Base-by-base conservation (phyloP, 2,797 vertebrate genomes). In the Oreochromis grahami region DNA sequence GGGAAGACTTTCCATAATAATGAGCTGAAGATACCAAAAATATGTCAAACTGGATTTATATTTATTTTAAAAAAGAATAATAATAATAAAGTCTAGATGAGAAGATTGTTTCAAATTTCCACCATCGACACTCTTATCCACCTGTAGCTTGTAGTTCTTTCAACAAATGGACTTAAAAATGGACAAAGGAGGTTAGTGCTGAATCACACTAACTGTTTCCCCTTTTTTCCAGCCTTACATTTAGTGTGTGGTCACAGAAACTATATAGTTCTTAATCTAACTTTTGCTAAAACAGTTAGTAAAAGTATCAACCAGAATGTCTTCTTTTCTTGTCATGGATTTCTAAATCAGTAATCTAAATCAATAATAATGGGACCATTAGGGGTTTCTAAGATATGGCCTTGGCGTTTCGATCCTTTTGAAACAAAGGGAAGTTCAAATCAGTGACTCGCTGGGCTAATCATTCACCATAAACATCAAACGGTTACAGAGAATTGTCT, bases 401-500 rank as follows among this genome's bases (percentile, higher is more conserved):
- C 63, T 51, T 36, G 56, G 8, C 3, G 21, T 72, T 45, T 76
- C 3, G 19, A 34, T 80, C 52, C 34, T 79, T 55, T 77, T 60
- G 76, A 83, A 76, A 87, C 79, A 89, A 81, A 84, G 24, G 43
- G 58, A 80, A 83, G 81, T 76, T 88, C 7, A 84, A 85, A 91
- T 81, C 77, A 63, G 51, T 63, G 79, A 91, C 87, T 87, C 26
- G 21, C 58, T 45, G 12, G 6, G 88, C 78, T 92, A 95, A 95
- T 94, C 78, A 94, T 96, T 94, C 76, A 95, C 91, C 41, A 29
- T 7, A 3, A 3, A 63, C 84, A 88, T 87, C 85, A 92, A 94
- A 90, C 88, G 91, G 89, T 77, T 85, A 94, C 94, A 82, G 86
- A 76, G 26, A 7, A 41, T 38, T 68, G 48, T 83, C 15, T 82